Evolutionary conservation across 2,888 invertebrate species (phyloP), one percentile per base, ranked within the genome.

Genomic region (Diabrotica balteata): DNA sequence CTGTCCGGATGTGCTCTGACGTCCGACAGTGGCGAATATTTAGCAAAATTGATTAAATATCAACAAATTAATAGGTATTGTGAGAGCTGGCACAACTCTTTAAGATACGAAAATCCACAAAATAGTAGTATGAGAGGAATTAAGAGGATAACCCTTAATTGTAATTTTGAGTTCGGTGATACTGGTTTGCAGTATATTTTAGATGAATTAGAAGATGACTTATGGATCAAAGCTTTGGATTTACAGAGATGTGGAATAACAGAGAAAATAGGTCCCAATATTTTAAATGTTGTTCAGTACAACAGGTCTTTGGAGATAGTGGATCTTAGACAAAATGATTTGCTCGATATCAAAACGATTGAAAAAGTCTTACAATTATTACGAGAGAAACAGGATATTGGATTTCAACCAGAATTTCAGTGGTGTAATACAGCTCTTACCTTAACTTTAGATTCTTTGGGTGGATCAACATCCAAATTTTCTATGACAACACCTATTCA

Each of bases 221-320:
- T 92, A 59, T 94, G 93, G 93, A 88, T 94, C 32, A 93, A 92
- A 85, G 93, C 91, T 0, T 77, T 94, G 61, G 93, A 94, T 78
- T 83, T 93, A 77, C 93, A 93, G 79, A 88, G 89, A 74, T 93
- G 93, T 78, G 92, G 91, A 0, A 79, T 94, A 10, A 89, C 91
- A 0, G 90, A 93, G 74, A 82, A 84, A 11, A 86, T 90, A 1
- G 88, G 88, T 0, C 78, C 83, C 8, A 80, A 86, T 7, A 87
- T 90, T 52, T 75, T 91, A 7, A 87, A 89, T 49, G 87, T 90
- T 69, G 81, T 93, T 70, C 84, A 86, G 45, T 86, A 88, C 9
- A 93, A 92, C 77, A 87, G 86, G 32, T 88, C 90, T 0, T 82
- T 93, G n/a, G 87, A 88, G 52, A 86, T 93, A 7, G 84, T 92